Evolutionary conservation across 2,113 vertebrate genomes (phyloP), one percentile per base, ranked within the genome.

Genomic region (Nyctereutes procyonoides): DNA sequence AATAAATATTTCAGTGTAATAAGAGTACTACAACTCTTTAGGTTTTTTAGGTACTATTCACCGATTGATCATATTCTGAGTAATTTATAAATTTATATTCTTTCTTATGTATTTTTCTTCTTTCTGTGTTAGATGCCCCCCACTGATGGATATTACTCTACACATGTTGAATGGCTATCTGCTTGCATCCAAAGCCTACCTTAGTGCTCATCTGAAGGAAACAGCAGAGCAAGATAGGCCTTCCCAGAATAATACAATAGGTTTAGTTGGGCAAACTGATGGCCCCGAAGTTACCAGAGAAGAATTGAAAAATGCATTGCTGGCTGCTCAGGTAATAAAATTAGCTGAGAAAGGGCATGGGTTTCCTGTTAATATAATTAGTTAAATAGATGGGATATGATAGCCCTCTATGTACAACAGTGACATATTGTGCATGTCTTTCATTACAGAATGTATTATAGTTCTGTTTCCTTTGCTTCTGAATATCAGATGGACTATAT

Each of bases 151-250:
- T 98, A 99, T 99, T 63, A 99, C 99, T 84, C 98, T 99, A 73
- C 99, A 99, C 98, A 99, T 99, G 99, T 97, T 99, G 96, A 99
- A 99, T 8, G 99, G 99, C 0, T 99, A 99, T 97, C 99, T 99
- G 83, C 98, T 99, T 90, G 99, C 99, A 88, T 99, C 99, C 2
- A 99, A 99, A 98, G 99, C 99, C 92, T 99, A 99, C 98, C 98
- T 99, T 4, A 99, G 99, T 92, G 98, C 99, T 88, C 99, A 99
- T 98, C 98, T 99, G 26, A 99, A 99, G 98, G 99, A 99, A 98
- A 99, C 99, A 1, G 99, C 99, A 3, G 99, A 99, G 90, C 99
- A 99, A 93, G 99, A 99, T 82, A 98, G 99, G 69, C 99, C 99
- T 82, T 99, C 98, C 94, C 99, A 99, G 94, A 99, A 99, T 32